Evolutionary conservation across 1,140 invertebrate genomes (phyloP).

Genomic region (Zaprionus davidi): DNA sequence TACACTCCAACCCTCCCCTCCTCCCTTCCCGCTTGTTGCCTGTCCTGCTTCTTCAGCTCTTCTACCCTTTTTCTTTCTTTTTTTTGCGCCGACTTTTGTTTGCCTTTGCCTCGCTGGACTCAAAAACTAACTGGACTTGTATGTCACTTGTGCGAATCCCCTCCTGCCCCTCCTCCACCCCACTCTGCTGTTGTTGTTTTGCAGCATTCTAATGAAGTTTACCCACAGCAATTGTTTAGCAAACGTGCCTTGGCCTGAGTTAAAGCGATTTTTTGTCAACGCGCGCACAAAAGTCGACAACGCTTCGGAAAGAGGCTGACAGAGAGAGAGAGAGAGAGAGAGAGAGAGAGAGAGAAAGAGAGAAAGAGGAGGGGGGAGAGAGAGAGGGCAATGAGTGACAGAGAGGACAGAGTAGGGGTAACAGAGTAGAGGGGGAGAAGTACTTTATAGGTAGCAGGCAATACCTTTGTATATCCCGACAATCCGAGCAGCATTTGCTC

Average conservation of each 20-base stretch:
- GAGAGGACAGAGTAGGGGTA: background rate
- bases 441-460: constrained; percentile 4
- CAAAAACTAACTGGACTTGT: constrained; percentile 58
- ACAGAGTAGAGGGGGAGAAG: background rate
- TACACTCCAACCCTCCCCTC: background rate
- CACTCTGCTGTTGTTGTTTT: constrained; percentile 48
- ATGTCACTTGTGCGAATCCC: constrained; percentile 72
- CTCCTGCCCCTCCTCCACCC: background rate
- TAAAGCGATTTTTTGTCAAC: constrained; percentile 82
- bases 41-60: constrained; percentile 3
- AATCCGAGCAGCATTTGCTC: too few species aligned
- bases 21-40: constrained; percentile 15
- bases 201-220: constrained; percentile 81
- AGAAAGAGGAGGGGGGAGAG: background rate
- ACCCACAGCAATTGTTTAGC: constrained; percentile 82
- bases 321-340: background rate
- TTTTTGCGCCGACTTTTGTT: constrained; percentile 50
- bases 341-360: background rate
- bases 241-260: constrained; percentile 82
- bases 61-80: constrained; percentile 26
- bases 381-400: background rate
- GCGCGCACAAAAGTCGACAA: constrained; percentile 72
- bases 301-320: constrained; percentile 15
- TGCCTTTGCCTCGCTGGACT: constrained; percentile 48
- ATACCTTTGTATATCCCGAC: background rate